Evolutionary conservation across 1,140 invertebrate species (phyloP), one percentile per base, ranked within the genome.

Genomic region (Neodiprion pinetum): DNA sequence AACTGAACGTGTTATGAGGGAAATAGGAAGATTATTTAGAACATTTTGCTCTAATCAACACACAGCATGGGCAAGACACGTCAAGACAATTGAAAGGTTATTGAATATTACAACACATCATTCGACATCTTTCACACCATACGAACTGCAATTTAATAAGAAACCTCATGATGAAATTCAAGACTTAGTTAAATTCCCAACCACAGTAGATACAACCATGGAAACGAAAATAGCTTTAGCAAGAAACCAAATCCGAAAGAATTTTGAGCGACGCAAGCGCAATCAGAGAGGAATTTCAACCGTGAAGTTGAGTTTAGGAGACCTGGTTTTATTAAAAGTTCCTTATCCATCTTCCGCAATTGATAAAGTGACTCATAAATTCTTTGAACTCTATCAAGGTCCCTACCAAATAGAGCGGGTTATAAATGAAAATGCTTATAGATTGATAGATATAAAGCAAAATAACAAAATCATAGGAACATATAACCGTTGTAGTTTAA

Each of bases 101-200:
- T 28, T 79, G 7, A 77, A 79, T 72, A 65, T 48, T 23, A 79
- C 79, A 0, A 73, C 66, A 1, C 76, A 79, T 70, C 49, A 7
- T 48, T 77, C 74, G 11, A 81, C 75, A 0, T 73, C 74, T 7
- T 76, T 48, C n/a, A 70, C 72, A 3, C 80, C 80, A 7, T 53
- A 71, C 23, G 76, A 78, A 71, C 61, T 79, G 12, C 80, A 81
- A 70, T 81, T 72, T 68, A 73, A 77, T 10, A 71, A 12, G 8
- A 12, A 14, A 8, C 14, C 23, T n/a, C 12, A 70, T 14, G n/a
- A 21, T 70, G 3, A 12, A 12, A 70, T 21, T 28, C 12, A 70
- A 21, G 23, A 14, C 4, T 12, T 70, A 21, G 8, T 40, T 4
- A 70, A 70, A 12, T 70, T 21, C 8, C 68, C 1, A 7, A 14